Conservation (phyloP, 2,797 vertebrate species). For the Micromesistius poutassou region DNA sequence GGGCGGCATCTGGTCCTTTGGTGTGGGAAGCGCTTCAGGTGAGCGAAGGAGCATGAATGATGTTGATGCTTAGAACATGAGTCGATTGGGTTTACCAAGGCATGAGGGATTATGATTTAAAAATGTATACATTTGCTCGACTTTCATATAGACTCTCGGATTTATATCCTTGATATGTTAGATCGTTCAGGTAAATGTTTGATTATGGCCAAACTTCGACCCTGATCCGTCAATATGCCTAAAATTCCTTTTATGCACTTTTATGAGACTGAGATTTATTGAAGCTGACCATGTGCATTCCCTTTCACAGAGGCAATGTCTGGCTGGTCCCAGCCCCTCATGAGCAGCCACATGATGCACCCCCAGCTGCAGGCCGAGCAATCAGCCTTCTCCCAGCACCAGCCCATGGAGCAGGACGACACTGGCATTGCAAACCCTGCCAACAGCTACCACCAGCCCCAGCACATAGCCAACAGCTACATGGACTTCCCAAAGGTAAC, state of each 20-base stretch:
- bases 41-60: slow-evolving; percentile 6
- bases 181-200: background rate
- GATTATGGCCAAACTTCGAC: background rate
- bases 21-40: slow-evolving; percentile 93
- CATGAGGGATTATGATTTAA: no score
- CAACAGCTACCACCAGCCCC: slow-evolving; percentile 94
- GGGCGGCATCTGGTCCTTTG: slow-evolving; percentile 98
- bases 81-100: background rate
- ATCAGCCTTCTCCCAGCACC: slow-evolving; percentile 94
- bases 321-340: slow-evolving; percentile 96
- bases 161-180: background rate
- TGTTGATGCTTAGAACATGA: background rate
- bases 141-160: background rate
- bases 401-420: slow-evolving; percentile 97
- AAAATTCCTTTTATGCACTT: background rate
- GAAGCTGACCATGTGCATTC: slow-evolving; percentile 7
- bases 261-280: background rate
- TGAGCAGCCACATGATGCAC: slow-evolving; percentile 91
- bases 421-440: slow-evolving; percentile 96
- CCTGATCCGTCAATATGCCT: background rate
- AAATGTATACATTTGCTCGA: background rate
- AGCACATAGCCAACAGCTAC: slow-evolving; percentile 89
- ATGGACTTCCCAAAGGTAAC: slow-evolving; percentile 96
- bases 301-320: slow-evolving; percentile 86
- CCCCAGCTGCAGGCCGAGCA: slow-evolving; percentile 89